Conservation (phyloP, 2,113 vertebrate genomes). For the Microcebus lehilahytsara region DNA sequence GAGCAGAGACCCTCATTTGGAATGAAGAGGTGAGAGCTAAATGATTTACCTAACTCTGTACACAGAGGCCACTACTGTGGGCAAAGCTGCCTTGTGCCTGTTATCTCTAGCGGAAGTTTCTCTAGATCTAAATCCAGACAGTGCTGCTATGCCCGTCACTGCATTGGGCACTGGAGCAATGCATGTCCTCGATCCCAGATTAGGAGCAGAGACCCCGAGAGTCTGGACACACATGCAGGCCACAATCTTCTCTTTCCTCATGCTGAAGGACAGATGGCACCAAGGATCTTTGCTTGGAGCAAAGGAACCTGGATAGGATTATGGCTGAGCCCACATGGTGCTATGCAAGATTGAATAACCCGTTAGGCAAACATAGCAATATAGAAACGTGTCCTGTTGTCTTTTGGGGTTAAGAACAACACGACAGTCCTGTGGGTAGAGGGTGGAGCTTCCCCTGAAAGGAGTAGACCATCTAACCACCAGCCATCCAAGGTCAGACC, state of each 20-base stretch:
- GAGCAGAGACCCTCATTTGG: not conserved
- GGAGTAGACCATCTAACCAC: not conserved
- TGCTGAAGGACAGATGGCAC: not conserved
- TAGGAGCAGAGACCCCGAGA: not conserved
- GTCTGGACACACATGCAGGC: not conserved
- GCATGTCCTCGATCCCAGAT: not conserved
- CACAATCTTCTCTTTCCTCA: not conserved
- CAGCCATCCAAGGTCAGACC: not conserved
- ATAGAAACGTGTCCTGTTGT: constrained; percentile 1
- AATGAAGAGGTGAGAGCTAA: not conserved
- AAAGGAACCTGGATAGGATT: not conserved
- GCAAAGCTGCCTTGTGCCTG: not conserved
- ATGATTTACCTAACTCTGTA: not conserved
- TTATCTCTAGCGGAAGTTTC: not conserved
- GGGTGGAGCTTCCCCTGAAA: not conserved
- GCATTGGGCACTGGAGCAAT: not conserved
- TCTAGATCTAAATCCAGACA: no score
- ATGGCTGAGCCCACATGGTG: not conserved
- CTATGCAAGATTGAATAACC: not conserved
- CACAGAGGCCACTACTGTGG: fast-evolving
- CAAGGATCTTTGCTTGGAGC: not conserved
- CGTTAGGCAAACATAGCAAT: not conserved
- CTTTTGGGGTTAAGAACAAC: not conserved
- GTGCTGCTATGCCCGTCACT: not conserved
- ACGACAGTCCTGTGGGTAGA: not conserved